A percentile compares a stretch with the other conserved stretches of the same genome.
Conservation (phyloP, 2,888 invertebrate species). For the Apodemia duryi region DNA sequence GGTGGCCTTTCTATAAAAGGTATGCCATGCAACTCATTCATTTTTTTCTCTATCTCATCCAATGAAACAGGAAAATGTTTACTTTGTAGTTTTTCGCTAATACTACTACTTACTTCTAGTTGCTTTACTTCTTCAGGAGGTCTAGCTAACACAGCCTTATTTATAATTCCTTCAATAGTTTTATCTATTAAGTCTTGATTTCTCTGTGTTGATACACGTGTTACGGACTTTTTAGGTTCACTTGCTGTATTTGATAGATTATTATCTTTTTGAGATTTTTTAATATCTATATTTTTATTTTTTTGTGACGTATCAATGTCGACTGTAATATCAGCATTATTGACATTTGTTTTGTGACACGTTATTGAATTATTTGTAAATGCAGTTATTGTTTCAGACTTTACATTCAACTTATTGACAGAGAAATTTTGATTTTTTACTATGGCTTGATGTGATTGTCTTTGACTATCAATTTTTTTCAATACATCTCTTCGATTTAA, state of each 20-base stretch:
- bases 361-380: constrained; percentile 43
- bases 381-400: constrained; percentile 46
- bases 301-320: constrained; percentile 20
- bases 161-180: constrained; percentile 68
- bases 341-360: constrained; percentile 22
- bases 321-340: background rate
- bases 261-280: constrained; percentile 33
- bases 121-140: constrained; percentile 39
- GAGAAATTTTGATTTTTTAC: constrained; percentile 49
- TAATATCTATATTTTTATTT: constrained; percentile 37
- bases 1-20: constrained; percentile 59
- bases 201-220: constrained; percentile 49
- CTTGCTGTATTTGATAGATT: constrained; percentile 30
- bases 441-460: constrained; percentile 48
- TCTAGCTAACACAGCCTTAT: constrained; percentile 46
- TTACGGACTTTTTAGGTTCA: constrained; percentile 35
- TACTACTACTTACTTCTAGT: constrained; percentile 22
- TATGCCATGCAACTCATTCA: constrained; percentile 71
- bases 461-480: constrained; percentile 66
- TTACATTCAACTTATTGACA: constrained; percentile 42
- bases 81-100: constrained; percentile 36
- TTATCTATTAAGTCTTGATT: constrained; percentile 65
- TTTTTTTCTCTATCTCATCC: constrained; percentile 69
- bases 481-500: constrained; percentile 67
- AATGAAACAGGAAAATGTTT: constrained; percentile 40